Percentiles rank a stretch among this genome's conserved stretches.
Conservation (phyloP, 2,797 vertebrate species). For the Gila robusta region DNA sequence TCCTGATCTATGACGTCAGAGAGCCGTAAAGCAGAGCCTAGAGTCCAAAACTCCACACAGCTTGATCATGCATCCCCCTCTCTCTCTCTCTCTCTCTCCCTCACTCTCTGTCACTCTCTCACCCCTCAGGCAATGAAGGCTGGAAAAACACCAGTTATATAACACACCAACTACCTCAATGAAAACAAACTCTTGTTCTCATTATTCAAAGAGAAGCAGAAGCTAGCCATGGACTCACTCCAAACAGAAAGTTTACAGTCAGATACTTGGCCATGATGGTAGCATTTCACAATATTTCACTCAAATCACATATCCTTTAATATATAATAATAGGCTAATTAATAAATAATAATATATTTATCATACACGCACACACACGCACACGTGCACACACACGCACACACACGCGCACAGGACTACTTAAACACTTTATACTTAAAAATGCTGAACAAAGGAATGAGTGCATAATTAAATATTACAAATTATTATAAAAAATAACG, state of each 20-base stretch:
- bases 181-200: slow-evolving; percentile 65
- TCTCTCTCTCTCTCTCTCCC: slow-evolving; percentile 1
- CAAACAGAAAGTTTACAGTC: slow-evolving; percentile 42
- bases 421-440: neutral
- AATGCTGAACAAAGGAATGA: neutral
- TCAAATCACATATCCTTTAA: neutral
- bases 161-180: slow-evolving; percentile 68
- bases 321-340: neutral
- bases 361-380: neutral
- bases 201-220: slow-evolving; percentile 59
- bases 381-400: neutral
- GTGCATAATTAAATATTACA: neutral
- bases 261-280: slow-evolving; percentile 17
- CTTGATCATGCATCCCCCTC: slow-evolving; percentile 38
- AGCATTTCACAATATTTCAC: slow-evolving; percentile 19
- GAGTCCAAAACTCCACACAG: slow-evolving; percentile 45
- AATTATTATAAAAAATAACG: too few species aligned
- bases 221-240: slow-evolving; percentile 56
- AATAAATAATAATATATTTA: neutral
- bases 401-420: neutral
- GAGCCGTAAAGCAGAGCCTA: slow-evolving; percentile 47
- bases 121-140: slow-evolving; percentile 50
- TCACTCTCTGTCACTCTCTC: slow-evolving; percentile 27
- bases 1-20: slow-evolving; percentile 57
- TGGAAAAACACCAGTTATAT: slow-evolving; percentile 69